Percentiles rank a stretch among this genome's conserved stretches.
phyloP scores from a whole-genome alignment of 92 coral and sea anemone species.

The Bergia puertoricense region DNA sequence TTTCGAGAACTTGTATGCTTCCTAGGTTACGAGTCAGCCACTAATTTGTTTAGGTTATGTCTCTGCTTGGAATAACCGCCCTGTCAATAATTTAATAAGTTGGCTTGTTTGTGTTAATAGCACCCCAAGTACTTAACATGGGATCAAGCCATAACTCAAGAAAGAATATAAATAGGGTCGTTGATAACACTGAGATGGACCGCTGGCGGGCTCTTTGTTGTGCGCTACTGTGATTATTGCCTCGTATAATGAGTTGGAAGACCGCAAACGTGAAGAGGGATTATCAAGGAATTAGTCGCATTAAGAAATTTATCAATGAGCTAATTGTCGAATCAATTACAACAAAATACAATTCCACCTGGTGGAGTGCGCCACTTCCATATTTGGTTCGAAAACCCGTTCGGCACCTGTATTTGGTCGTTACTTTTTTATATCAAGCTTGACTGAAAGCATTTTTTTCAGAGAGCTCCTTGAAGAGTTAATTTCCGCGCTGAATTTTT shows the following conservation, averaged over 20 bases:
- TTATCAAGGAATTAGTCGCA: conserved; percentile 88
- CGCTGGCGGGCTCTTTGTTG: conserved; percentile 73
- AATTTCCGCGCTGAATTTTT: neutral
- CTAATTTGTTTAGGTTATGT: conserved; percentile 62
- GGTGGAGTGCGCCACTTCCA: conserved; percentile 30
- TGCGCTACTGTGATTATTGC: conserved; percentile 64
- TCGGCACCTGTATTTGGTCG: conserved; percentile 47
- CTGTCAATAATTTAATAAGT: conserved; percentile 86
- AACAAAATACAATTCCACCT: conserved; percentile 47
- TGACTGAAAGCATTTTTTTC: neutral
- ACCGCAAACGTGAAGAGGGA: conserved; percentile 73
- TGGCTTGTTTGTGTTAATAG: conserved; percentile 76
- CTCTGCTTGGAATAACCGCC: conserved; percentile 65
- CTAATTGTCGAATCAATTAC: conserved; percentile 89
- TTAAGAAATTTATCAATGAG: conserved; percentile 83
- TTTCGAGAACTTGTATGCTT: conserved; percentile 46
- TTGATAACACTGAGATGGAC: conserved; percentile 39
- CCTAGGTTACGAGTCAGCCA: conserved; percentile 55
- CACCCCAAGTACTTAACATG: conserved; percentile 69
- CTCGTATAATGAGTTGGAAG: conserved; percentile 73
- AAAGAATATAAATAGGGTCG: conserved; percentile 15
- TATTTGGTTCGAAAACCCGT: conserved; percentile 37
- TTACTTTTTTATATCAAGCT: neutral
- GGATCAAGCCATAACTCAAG: conserved; percentile 56
- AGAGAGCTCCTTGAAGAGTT: neutral